Evolutionary conservation across 2,113 vertebrate genomes (phyloP), one percentile per base, ranked within the genome.

Genomic region (Myiopsitta monachus): DNA sequence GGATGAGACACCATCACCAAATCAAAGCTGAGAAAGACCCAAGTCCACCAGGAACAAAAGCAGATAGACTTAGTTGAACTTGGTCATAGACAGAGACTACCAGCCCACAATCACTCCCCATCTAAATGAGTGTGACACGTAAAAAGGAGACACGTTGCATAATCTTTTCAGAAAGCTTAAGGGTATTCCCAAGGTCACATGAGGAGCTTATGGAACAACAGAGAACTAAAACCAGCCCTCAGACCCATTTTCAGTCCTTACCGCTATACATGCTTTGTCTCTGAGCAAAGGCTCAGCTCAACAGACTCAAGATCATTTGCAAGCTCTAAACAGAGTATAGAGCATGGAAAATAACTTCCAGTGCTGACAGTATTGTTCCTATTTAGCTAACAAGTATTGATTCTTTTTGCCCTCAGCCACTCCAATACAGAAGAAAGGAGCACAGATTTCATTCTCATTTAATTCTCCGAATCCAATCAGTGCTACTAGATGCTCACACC

Each of bases 361-460:
- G 72, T 1, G 2, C 67, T 83, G 57, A 82, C 74, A 95, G 76
- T 90, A 90, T 69, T 92, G 89, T 76, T 59, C 84, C 74, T 87
- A 17, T 90, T 92, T 87, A 94, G 87, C 62, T 90, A 96, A 94
- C 70, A 87, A 89, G 66, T 91, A 95, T 97, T 55, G 96, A 94
- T 95, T 91, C 89, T 87, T 67, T 36, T 59, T 59, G 33, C 33
- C 57, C 49, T 84, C 87, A 72, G 73, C 43, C 78, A 52, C 84
- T 84, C 11, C 7, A 84, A 41, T 38, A 67, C 78, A 91, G 94
- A 90, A 79, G 87, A 95, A 95, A 95, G 87, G 74, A 46, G 52
- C 78, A n/a, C 39, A 85, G 74, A 92, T 87, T 80, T 80, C 31
- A 30, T 76, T 76, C 81, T 94, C 73, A 27, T 87, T 91, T 79